Percentiles rank a stretch among this genome's conserved stretches.
phyloP scores from a whole-genome alignment of 2,113 vertebrate genomes.

The Ascaphus truei region DNA sequence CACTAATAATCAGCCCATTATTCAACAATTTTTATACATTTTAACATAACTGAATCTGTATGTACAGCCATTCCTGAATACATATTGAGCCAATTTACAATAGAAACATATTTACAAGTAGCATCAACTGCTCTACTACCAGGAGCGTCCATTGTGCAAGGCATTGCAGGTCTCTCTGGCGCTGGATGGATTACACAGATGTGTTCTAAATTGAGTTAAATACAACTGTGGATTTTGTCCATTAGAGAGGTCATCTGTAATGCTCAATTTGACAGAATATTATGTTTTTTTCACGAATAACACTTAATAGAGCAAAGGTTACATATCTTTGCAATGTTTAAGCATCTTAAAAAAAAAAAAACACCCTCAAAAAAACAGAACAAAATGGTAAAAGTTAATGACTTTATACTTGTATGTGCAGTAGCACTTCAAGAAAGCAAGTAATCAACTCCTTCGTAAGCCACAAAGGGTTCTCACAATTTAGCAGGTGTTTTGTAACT shows the following conservation, averaged over 20 bases:
- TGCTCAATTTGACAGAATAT: not conserved
- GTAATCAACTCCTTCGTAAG: no score
- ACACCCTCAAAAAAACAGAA: no score
- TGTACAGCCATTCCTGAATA: conserved; percentile 25
- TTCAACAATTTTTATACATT: conserved; percentile 29
- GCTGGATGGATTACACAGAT: not conserved
- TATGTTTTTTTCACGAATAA: not conserved
- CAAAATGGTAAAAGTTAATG: not conserved
- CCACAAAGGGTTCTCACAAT: no score
- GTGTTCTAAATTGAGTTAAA: not conserved
- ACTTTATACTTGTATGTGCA: not conserved
- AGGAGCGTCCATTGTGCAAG: conserved; percentile 7
- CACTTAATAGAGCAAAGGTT: not conserved
- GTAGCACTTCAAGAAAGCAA: not conserved
- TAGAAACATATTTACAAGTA: conserved; percentile 38
- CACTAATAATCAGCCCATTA: conserved; percentile 20
- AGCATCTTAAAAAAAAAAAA: not conserved
- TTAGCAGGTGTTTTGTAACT: no score
- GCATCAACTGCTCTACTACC: conserved; percentile 9
- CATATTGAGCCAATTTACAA: conserved; percentile 29
- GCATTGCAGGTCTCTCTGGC: not conserved
- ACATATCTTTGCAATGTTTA: not conserved
- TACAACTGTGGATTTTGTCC: no score
- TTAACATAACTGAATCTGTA: conserved; percentile 30
- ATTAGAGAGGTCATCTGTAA: not conserved